Evolutionary conservation across 2,113 vertebrate species (phyloP), one percentile per base, ranked within the genome.

Genomic region (Neoarius graeffei): DNA sequence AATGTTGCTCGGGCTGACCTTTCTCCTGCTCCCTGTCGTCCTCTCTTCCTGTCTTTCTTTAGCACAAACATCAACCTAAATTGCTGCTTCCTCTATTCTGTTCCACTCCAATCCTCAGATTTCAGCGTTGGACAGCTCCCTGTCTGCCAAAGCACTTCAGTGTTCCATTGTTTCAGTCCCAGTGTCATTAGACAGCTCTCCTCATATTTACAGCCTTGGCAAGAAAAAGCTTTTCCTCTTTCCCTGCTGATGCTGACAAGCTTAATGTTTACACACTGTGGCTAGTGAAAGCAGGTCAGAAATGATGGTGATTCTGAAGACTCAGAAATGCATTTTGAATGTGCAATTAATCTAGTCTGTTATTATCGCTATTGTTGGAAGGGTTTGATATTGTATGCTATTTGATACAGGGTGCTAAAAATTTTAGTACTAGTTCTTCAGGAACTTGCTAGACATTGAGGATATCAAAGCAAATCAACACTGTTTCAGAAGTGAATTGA

Each of bases 71-170:
- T 23, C 23, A 50, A 84, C 71, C 87, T 54, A 88, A 85, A 73
- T 85, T 35, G 83, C 85, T 67, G 77, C 85, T 89, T 85, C 42
- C 48, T 88, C 91, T 83, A 85, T 81, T 42, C 71, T 86, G 88
- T 87, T 87, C 86, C 82, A 77, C 84, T 89, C 80, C 76, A 83
- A 80, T 81, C 88, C 90, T 81, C 89, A 79, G 67, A 87, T 92
- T 93, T 94, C 93, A 92, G 93, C 91, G 89, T 91, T n/a, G 57
- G 90, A 92, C 92, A 93, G 92, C 92, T 93, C 92, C 81, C 50
- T 15, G 80, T 79, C 89, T 87, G 87, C 85, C 77, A 87, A 83
- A 80, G 89, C 89, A 86, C 83, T 86, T 81, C 84, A 89, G 83
- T 85, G 57, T 84, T 79, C 82, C 84, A 89, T 87, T 88, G 89